Conservation (phyloP, 35 echinoderm and acorn worm genomes). For the Holothuria glaberrima region DNA sequence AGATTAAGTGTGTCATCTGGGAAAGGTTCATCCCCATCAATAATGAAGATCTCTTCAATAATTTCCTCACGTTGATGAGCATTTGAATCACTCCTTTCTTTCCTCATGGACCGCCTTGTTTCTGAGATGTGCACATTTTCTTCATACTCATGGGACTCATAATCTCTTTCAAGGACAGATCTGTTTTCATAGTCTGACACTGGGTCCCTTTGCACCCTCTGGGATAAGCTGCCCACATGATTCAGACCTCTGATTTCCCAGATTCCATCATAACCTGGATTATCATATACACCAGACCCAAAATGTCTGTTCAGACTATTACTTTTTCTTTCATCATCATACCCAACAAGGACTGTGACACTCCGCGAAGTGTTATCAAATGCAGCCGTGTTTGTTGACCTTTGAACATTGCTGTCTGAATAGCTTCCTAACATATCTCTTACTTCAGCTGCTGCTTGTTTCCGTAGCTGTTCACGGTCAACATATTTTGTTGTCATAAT, state of each 20-base stretch:
- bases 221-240: neutral
- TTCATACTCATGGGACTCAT: slow-evolving; percentile 10
- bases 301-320: neutral
- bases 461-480: neutral
- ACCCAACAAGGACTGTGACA: slow-evolving; percentile 27
- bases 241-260: slow-evolving; percentile 36
- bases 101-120: neutral
- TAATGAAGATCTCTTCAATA: slow-evolving; percentile 19
- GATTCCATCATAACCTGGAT: neutral
- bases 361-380: neutral
- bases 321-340: neutral
- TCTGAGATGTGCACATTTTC: slow-evolving; percentile 25
- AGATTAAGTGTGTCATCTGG: neutral
- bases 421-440: neutral
- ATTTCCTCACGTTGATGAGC: neutral
- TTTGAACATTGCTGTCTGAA: neutral
- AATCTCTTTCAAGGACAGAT: neutral
- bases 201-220: no score
- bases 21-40: slow-evolving; percentile 1
- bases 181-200: neutral
- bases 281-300: neutral
- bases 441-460: neutral
- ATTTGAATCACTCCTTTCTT: neutral
- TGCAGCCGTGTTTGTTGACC: slow-evolving; percentile 2
- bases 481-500: neutral